These are phyloP conservation scores for Acipenser ruthenus DNA, from an alignment of 2,797 vertebrate genomes.

Conservation along the genomic window DNA sequence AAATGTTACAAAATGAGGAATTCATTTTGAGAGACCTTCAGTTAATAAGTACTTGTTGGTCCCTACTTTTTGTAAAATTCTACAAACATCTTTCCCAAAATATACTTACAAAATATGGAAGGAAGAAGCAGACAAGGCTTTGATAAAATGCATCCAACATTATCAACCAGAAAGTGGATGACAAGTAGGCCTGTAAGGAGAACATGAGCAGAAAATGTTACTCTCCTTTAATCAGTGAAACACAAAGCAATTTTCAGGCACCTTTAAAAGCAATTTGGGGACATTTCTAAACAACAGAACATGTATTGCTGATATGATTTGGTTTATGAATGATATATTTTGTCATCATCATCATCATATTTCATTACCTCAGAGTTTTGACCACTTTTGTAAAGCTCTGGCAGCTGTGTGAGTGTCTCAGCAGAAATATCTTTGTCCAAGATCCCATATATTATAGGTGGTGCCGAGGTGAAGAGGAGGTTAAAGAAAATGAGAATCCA, in stretches of 20 bases:
- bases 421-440: conserved; percentile 74
- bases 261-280: too few relatives aligned
- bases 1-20: too few relatives aligned
- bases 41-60: too few relatives aligned
- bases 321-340: not conserved
- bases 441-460: conserved; percentile 80
- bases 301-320: not conserved
- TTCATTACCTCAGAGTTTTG: conserved; percentile 67
- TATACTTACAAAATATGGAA: conserved; percentile 86
- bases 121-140: conserved; percentile 84
- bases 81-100: not conserved
- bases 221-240: not conserved
- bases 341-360: not conserved
- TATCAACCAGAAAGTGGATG: conserved; percentile 77
- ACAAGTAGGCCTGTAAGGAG: conserved; percentile 60
- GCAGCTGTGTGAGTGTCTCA: conserved; percentile 60
- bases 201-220: not conserved
- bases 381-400: conserved; percentile 68
- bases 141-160: conserved; percentile 90
- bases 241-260: too few relatives aligned
- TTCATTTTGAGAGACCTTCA: too few relatives aligned
- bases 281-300: too few relatives aligned
- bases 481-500: conserved; percentile 96
- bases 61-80: too few relatives aligned
- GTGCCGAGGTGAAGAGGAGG: conserved; percentile 84